A percentile compares a stretch with the other conserved stretches of the same genome.
These are phyloP conservation scores for Drosophila arizonae DNA, from an alignment of 1,140 invertebrate species.

Conservation along the genomic window DNA sequence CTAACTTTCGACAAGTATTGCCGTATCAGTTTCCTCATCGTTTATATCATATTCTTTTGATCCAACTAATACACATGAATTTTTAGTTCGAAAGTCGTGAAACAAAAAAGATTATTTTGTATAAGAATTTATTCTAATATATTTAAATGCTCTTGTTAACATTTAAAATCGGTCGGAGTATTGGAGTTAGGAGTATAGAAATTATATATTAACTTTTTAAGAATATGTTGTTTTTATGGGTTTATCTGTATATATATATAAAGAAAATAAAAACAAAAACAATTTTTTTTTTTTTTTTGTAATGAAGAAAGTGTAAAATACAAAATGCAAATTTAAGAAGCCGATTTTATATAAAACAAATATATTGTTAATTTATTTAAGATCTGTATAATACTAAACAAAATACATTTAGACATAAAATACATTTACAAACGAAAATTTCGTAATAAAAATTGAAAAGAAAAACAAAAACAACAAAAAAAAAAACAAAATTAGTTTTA, in stretches of 20 bases:
- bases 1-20: no score
- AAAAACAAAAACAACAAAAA: no score
- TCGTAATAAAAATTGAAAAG: constrained; percentile 47
- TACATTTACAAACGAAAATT: constrained; percentile 21
- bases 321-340: constrained; percentile 42
- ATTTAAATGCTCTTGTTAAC: constrained; percentile 22
- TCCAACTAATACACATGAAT: background rate
- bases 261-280: constrained; percentile 5
- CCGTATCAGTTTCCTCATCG: no score
- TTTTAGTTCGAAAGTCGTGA: background rate
- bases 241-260: constrained; percentile 52
- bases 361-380: constrained; percentile 70
- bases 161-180: background rate
- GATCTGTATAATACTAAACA: constrained; percentile 53
- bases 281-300: constrained; percentile 27
- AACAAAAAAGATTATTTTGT: background rate
- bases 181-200: constrained; percentile 7
- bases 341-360: constrained; percentile 56
- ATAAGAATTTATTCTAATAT: constrained; percentile 8
- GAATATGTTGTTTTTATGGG: constrained; percentile 33
- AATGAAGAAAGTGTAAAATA: constrained; percentile 52
- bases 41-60: no score
- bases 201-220: constrained; percentile 27
- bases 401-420: constrained; percentile 32
- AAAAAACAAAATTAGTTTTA: constrained; percentile 41